Conservation (phyloP, 2,888 invertebrate species). For the Archaeoteleia sp. region DNA sequence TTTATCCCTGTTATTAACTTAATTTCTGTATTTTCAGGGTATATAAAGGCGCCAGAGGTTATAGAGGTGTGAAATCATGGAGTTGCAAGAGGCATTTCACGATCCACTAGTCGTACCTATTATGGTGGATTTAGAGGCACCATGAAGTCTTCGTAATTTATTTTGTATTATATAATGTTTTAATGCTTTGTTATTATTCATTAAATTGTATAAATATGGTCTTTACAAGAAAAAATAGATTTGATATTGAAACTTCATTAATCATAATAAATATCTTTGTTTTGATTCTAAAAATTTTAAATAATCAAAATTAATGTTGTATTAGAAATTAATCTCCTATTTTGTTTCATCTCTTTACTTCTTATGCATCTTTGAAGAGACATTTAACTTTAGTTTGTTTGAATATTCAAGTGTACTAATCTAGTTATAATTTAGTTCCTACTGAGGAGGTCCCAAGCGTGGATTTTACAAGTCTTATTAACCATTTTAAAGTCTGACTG, state of each 20-base stretch:
- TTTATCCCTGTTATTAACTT: no score
- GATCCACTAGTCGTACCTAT: constrained; percentile 75
- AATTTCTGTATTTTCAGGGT: constrained; percentile 73
- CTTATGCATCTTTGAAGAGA: constrained; percentile 30
- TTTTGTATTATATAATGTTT: constrained; percentile 26
- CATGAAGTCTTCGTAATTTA: constrained; percentile 82
- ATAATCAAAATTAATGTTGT: no score
- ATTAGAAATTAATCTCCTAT: no score
- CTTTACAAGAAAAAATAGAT: no score
- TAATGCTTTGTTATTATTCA: no score
- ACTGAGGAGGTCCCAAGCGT: constrained; percentile 80
- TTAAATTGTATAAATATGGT: no score
- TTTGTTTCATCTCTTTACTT: no score
- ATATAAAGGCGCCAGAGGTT: constrained; percentile 82
- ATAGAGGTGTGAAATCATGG: no score
- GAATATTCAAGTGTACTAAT: constrained; percentile 38
- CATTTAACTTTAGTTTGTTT: constrained; percentile 29
- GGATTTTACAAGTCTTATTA: constrained; percentile 84
- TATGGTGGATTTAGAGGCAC: constrained; percentile 80
- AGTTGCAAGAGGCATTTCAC: constrained; percentile 75
- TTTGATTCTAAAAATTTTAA: no score
- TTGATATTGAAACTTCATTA: no score
- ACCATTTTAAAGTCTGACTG: constrained; percentile 69
- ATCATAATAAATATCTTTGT: no score
- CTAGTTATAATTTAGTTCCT: no score